Percentiles rank a stretch among this genome's conserved stretches.
phyloP scores from a whole-genome alignment of 2,888 invertebrate species.

The Drosophila ustulata region DNA sequence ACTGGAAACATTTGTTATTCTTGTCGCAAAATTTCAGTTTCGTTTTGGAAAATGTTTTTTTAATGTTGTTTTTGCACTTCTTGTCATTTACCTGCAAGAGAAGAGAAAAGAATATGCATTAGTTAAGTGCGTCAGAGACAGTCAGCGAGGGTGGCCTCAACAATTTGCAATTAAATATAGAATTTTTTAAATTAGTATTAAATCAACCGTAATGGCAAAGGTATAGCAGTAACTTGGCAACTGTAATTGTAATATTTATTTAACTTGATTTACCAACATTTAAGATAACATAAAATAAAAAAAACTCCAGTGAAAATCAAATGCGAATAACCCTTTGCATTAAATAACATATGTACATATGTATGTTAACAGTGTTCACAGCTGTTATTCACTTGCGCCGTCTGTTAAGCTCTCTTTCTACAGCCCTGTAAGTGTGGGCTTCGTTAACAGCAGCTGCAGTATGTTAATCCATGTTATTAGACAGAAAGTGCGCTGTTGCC shows the following conservation, averaged over 20 bases:
- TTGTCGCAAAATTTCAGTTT: conserved; percentile 48
- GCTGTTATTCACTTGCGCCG: not conserved
- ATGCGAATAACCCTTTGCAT: no score
- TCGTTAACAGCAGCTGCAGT: conserved; percentile 1
- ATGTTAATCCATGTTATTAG: conserved; percentile 11
- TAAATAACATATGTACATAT: no score
- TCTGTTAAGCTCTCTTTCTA: conserved; percentile 1
- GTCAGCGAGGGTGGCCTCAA: conserved; percentile 33
- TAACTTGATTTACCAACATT: not conserved
- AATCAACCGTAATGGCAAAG: not conserved
- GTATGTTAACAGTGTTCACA: not conserved
- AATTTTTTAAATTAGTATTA: not conserved
- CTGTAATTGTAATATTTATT: not conserved
- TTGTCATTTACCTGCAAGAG: conserved; percentile 58
- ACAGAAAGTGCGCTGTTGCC: conserved; percentile 1
- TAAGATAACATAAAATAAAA: not conserved
- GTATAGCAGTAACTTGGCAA: not conserved
- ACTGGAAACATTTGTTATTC: conserved; percentile 48
- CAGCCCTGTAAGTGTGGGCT: not conserved
- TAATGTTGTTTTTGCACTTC: conserved; percentile 27
- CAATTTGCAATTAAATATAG: not conserved
- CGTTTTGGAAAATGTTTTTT: conserved; percentile 45
- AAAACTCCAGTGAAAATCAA: not conserved
- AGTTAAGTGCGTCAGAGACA: conserved; percentile 42
- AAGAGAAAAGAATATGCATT: conserved; percentile 35